Evolutionary conservation across 2,113 vertebrate genomes (phyloP).

Genomic region (Setophaga kirtlandii): DNA sequence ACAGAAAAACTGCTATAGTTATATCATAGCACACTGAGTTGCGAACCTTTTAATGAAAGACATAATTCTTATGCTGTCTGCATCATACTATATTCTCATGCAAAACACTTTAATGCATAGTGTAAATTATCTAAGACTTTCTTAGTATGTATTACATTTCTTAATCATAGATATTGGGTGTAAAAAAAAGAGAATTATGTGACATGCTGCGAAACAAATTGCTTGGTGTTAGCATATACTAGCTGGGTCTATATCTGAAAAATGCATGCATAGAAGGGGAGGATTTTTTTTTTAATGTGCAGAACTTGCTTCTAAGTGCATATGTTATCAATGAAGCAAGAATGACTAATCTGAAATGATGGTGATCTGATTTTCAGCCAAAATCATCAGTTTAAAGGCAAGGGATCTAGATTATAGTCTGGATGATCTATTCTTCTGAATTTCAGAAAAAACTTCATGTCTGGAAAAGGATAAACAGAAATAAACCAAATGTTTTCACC

Average conservation of each 20-base stretch:
- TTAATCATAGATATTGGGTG: constrained; percentile 74
- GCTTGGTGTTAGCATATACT: constrained; percentile 39
- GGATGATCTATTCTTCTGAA: constrained; percentile 29
- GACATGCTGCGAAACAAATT: constrained; percentile 63
- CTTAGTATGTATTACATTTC: constrained; percentile 78
- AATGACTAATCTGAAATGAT: constrained; percentile 25
- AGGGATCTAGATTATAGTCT: background rate
- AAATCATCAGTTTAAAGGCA: constrained; percentile 18
- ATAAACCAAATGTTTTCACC: background rate
- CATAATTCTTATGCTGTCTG: constrained; percentile 78
- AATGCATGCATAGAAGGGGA: background rate
- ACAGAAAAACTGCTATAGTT: constrained; percentile 79
- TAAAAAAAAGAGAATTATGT: constrained; percentile 65
- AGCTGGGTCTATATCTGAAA: constrained; percentile 40
- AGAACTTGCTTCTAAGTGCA: constrained; percentile 32
- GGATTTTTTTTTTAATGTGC: background rate
- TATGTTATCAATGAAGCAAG: constrained; percentile 26
- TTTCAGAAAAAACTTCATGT: background rate
- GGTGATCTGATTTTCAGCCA: constrained; percentile 24
- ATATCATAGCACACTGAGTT: constrained; percentile 76
- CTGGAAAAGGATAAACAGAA: background rate
- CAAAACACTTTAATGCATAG: constrained; percentile 80
- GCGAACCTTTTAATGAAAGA: constrained; percentile 83
- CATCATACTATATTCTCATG: constrained; percentile 78
- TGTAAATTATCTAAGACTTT: constrained; percentile 77